A percentile compares a stretch with the other conserved stretches of the same genome.
Evolutionary conservation across 2,888 invertebrate genomes (phyloP).

Genomic region (Drosophila kuntzei): DNA sequence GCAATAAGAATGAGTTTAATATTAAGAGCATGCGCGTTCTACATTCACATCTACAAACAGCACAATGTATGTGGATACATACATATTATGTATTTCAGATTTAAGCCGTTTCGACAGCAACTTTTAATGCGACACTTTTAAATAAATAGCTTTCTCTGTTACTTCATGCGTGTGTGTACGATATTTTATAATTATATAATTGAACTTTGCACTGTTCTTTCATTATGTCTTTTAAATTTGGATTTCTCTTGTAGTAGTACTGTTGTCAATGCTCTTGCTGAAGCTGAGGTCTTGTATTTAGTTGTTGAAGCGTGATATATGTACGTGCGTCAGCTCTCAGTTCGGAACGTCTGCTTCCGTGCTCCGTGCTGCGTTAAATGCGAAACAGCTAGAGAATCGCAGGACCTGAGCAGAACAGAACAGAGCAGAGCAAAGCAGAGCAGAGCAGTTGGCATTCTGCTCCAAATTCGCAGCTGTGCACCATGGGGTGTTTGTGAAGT

Average conservation of each 20-base stretch:
- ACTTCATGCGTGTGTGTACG: background rate
- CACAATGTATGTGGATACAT: slow-evolving; percentile 51
- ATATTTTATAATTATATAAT: background rate
- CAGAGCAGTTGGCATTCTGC: slow-evolving; percentile 8
- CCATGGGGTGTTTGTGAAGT: slow-evolving; percentile 12
- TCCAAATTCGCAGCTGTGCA: slow-evolving; percentile 19
- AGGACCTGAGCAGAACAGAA: slow-evolving; percentile 25
- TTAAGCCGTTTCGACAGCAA: slow-evolving; percentile 38
- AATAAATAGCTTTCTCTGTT: background rate
- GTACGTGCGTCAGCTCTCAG: slow-evolving; percentile 47
- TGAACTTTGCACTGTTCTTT: background rate
- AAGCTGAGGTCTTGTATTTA: slow-evolving; percentile 12
- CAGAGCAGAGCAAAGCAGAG: slow-evolving; percentile 2
- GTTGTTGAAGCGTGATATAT: slow-evolving; percentile 38
- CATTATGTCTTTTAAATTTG: background rate
- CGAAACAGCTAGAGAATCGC: slow-evolving; percentile 59
- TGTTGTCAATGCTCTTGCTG: slow-evolving; percentile 21
- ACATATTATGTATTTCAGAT: slow-evolving; percentile 52
- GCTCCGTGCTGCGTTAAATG: slow-evolving; percentile 62
- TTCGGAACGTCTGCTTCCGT: slow-evolving; percentile 58
- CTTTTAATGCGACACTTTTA: slow-evolving; percentile 3
- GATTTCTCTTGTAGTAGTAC: too few relatives aligned
- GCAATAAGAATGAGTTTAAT: slow-evolving; percentile 21
- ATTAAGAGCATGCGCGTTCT: slow-evolving; percentile 51
- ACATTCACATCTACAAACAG: slow-evolving; percentile 40